A percentile compares a stretch with the other conserved stretches of the same genome.
phyloP scores from a whole-genome alignment of 1,140 invertebrate species.

The Aphis gossypii region DNA sequence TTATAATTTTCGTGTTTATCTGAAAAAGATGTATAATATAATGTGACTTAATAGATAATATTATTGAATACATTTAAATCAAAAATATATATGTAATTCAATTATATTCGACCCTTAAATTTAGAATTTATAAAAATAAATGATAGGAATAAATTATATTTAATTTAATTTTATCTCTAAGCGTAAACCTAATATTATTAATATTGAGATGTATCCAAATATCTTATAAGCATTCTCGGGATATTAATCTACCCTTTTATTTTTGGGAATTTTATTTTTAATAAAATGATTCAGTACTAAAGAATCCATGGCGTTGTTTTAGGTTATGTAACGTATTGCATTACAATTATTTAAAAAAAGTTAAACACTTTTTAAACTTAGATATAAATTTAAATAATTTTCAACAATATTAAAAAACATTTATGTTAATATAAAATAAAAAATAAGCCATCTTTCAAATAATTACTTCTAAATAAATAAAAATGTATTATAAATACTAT shows the following conservation, averaged over 20 bases:
- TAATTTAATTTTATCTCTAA: neutral
- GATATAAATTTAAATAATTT: neutral
- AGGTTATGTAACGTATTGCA: neutral
- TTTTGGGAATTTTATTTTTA: slow-evolving; percentile 35
- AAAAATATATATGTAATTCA: neutral
- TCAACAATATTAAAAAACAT: neutral
- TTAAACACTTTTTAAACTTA: neutral
- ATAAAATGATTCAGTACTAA: slow-evolving; percentile 39
- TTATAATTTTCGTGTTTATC: neutral
- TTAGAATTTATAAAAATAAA: neutral
- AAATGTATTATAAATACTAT: neutral
- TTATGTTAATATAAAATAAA: neutral
- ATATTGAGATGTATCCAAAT: slow-evolving; percentile 16
- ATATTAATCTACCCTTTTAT: slow-evolving; percentile 11
- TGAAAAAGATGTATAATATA: neutral
- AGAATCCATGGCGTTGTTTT: neutral
- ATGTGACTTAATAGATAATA: neutral
- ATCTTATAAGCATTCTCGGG: neutral
- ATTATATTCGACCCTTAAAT: neutral
- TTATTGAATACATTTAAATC: neutral
- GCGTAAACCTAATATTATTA: neutral
- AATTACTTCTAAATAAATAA: neutral
- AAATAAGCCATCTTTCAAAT: neutral
- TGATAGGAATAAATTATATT: neutral
- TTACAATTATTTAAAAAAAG: neutral